Conservation (phyloP, 2,113 vertebrate species). For the Cololabis saira region DNA sequence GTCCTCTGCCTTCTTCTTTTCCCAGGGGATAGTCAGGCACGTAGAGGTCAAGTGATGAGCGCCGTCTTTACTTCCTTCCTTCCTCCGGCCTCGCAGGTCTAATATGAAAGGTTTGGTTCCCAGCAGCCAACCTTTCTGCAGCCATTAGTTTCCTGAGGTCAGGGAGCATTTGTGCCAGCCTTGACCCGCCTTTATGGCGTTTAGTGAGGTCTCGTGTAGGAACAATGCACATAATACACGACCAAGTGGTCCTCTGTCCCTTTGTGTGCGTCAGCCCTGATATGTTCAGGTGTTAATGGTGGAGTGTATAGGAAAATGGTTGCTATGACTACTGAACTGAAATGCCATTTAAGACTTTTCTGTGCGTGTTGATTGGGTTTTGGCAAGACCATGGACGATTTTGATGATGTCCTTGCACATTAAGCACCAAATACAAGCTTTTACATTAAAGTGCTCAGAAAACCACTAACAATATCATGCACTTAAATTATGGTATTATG, state of each 20-base stretch:
- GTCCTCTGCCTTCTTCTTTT: constrained; percentile 28
- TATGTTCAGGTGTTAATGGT: constrained; percentile 33
- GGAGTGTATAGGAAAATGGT: constrained; percentile 34
- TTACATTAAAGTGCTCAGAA: too few species aligned
- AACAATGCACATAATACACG: constrained; percentile 12
- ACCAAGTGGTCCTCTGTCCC: constrained; percentile 9
- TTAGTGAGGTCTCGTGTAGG: not conserved
- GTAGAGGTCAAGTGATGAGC: constrained; percentile 66
- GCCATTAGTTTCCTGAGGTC: constrained; percentile 20
- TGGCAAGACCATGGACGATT: too few species aligned
- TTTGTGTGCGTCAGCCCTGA: constrained; percentile 18
- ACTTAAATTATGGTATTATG: too few species aligned
- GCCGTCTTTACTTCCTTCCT: constrained; percentile 30
- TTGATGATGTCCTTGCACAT: too few species aligned
- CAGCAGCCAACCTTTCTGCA: not conserved
- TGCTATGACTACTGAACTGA: constrained; percentile 41
- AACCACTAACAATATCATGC: too few species aligned
- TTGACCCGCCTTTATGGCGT: constrained; percentile 27
- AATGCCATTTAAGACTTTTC: constrained; percentile 32
- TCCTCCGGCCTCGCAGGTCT: constrained; percentile 22
- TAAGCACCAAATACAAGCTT: too few species aligned
- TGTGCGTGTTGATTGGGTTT: not conserved
- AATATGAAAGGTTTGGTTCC: constrained; percentile 28
- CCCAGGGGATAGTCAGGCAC: constrained; percentile 26
- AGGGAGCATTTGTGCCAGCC: constrained; percentile 5